Conservation (phyloP, 2,888 invertebrate species). For the Platypus cylindrus region DNA sequence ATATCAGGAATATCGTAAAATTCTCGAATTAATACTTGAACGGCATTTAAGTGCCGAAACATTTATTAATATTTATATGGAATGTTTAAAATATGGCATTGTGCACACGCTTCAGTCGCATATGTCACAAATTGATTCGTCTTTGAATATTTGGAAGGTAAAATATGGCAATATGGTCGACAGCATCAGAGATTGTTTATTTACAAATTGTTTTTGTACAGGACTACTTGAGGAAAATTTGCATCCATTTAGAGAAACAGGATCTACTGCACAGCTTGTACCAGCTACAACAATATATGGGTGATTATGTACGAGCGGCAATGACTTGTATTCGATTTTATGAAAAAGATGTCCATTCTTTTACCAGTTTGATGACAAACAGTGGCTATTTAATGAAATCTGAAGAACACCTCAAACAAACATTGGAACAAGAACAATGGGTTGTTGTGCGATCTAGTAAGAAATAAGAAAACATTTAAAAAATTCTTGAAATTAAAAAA, state of each 20-base stretch:
- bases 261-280: constrained; percentile 59
- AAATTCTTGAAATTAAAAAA: no score
- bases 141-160: constrained; percentile 57
- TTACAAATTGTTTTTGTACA: constrained; percentile 22
- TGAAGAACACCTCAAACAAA: constrained; percentile 51
- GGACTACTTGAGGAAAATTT: constrained; percentile 55
- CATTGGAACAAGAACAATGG: constrained; percentile 44
- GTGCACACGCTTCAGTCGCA: constrained; percentile 47
- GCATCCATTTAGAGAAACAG: constrained; percentile 57
- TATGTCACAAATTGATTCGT: constrained; percentile 52
- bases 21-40: constrained; percentile 56
- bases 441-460: constrained; percentile 36
- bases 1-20: constrained; percentile 55
- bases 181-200: constrained; percentile 1
- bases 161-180: no score
- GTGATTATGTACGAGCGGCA: constrained; percentile 62
- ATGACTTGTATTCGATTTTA: constrained; percentile 71
- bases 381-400: constrained; percentile 44
- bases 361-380: constrained; percentile 41
- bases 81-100: constrained; percentile 51
- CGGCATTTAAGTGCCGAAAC: constrained; percentile 55
- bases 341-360: constrained; percentile 44
- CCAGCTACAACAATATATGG: constrained; percentile 56
- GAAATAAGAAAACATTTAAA: no score
- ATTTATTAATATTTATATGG: constrained; percentile 63